Evolutionary conservation across 1,140 invertebrate species (phyloP).

Genomic region (Helicorthomorpha holstii): DNA sequence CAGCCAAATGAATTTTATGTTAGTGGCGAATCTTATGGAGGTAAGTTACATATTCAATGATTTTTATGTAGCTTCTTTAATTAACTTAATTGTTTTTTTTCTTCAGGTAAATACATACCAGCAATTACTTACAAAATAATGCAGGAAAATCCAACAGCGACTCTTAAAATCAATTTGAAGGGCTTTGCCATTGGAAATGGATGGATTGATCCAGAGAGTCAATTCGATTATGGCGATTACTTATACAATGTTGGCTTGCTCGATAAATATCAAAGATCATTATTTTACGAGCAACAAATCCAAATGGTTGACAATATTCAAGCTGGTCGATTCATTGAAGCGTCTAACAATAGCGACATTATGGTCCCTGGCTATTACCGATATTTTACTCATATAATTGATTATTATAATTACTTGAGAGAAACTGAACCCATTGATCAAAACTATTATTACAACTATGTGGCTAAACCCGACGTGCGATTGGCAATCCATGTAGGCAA

Average conservation of each 20-base stretch:
- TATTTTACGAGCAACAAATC: slow-evolving; percentile 41
- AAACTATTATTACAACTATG: no score
- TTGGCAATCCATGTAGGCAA: slow-evolving; percentile 10
- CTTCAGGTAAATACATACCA: slow-evolving; percentile 4
- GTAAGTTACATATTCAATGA: no score
- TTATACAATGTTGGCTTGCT: slow-evolving; percentile 63
- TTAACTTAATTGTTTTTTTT: no score
- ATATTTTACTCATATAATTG: no score
- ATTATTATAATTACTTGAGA: no score
- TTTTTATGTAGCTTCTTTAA: no score
- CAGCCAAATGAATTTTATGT: slow-evolving; percentile 4
- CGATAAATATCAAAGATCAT: slow-evolving; percentile 39
- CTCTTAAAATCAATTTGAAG: neutral
- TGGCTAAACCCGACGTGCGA: slow-evolving; percentile 4
- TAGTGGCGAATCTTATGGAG: slow-evolving; percentile 7
- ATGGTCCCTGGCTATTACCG: slow-evolving; percentile 46
- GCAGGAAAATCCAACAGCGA: neutral
- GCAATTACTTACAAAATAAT: neutral
- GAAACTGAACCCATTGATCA: no score
- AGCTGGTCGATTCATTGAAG: neutral
- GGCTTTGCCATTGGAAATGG: slow-evolving; percentile 70
- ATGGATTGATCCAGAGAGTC: slow-evolving; percentile 58
- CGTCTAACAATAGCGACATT: slow-evolving; percentile 36
- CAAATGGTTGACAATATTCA: slow-evolving; percentile 8
- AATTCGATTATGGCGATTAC: slow-evolving; percentile 59